Base-by-base conservation (phyloP, 2,113 vertebrate genomes). In the Brachyhypopomus gauderio region DNA sequence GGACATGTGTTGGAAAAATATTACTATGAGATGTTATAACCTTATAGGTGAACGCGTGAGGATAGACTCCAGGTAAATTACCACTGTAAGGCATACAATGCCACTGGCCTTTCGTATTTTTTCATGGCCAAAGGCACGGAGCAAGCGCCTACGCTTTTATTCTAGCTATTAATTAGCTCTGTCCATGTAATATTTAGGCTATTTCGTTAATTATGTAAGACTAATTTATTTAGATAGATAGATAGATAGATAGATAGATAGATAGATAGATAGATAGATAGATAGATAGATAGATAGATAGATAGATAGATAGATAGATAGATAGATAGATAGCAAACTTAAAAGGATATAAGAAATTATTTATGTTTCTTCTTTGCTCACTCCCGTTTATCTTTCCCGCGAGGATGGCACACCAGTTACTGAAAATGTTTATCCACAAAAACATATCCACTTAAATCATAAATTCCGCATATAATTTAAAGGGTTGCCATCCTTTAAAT, bases 91-190 rank as follows among this genome's bases (percentile, higher is more conserved):
- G 45, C 9, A 8, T 41, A 41, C 45, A 52, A 8, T 52, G 45
- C 45, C 12, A 52, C 12, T 52, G 45, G 45, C 12, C 12, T 52
- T 52, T 52, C 45, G 45, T 11, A 52, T 7, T 52, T 52, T 52
- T 11, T 1, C 45, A 52, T 14, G 45, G 45, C 45, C 12, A 52
- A 52, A 52, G 45, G 12, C 45, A 52, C 45, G 9, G 45, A 52
- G 12, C 45, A 52, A 52, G 45, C 45, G 12, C 12, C 45, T 52
- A 52, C 45, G 45, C 45, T 52, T 52, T 76, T 76, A 76, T 45
- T 76, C 58, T 76, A 16, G 5, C 5, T 76, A 38, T 76, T 76
- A 76, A 76, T 62, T 76, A 63, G 36, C 58, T 62, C 34, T 62
- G 41, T 48, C 23, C 23, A 2, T 48, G 22, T 45, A 22, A 60